Conservation (phyloP, 2,888 invertebrate species). For the Matsumyia berberina region DNA sequence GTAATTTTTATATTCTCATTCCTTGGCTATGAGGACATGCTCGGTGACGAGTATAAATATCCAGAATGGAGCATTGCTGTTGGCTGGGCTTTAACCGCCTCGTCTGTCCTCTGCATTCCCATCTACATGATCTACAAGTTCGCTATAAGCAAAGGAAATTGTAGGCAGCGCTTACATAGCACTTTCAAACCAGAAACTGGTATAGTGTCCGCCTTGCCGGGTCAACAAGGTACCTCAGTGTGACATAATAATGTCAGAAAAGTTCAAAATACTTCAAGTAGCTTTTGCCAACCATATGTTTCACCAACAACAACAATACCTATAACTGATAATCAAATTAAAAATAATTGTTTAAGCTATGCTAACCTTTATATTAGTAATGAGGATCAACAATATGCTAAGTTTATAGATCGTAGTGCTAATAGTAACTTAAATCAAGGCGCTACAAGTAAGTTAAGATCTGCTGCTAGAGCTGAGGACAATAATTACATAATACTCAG, state of each 20-base stretch:
- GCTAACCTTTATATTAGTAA: constrained; percentile 52
- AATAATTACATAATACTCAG: constrained; percentile 83
- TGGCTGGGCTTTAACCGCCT: constrained; percentile 93
- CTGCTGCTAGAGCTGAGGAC: constrained; percentile 81
- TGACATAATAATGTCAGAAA: constrained; percentile 82
- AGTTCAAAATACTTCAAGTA: constrained; percentile 49
- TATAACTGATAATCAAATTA: constrained; percentile 60
- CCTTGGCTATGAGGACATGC: constrained; percentile 91
- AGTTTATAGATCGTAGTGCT: constrained; percentile 54
- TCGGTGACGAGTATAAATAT: constrained; percentile 90
- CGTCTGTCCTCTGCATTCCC: constrained; percentile 94
- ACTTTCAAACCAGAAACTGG: constrained; percentile 81
- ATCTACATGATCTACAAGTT: constrained; percentile 92
- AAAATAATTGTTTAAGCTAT: constrained; percentile 54
- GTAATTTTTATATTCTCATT: constrained; percentile 93
- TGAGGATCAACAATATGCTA: constrained; percentile 55
- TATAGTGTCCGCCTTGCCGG: constrained; percentile 82
- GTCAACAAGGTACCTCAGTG: constrained; percentile 84
- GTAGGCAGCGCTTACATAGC: constrained; percentile 79
- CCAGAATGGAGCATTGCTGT: constrained; percentile 92
- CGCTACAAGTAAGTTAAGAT: constrained; percentile 53
- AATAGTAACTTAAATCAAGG: constrained; percentile 67
- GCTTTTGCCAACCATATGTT: constrained; percentile 57
- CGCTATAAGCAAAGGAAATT: constrained; percentile 87
- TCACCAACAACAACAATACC: constrained; percentile 67